phyloP scores from a whole-genome alignment of 2,888 invertebrate species.

The Rhagonycha fulva region DNA sequence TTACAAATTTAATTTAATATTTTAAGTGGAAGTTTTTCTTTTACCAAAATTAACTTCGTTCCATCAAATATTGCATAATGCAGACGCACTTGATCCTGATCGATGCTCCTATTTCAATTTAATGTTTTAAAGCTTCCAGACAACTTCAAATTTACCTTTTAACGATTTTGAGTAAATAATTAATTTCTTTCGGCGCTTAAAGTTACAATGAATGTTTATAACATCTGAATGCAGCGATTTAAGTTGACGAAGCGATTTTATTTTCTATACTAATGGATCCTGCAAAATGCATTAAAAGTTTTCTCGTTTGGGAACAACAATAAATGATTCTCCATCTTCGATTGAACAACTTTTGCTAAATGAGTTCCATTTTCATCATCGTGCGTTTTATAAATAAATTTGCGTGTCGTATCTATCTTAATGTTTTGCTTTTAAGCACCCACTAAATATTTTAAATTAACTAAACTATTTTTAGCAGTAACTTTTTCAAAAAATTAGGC shows the following conservation, averaged over 20 bases:
- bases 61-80: background rate
- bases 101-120: no score
- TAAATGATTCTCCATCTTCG: background rate
- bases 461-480: background rate
- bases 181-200: background rate
- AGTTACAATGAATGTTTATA: background rate
- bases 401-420: background rate
- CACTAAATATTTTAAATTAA: background rate
- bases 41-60: no score
- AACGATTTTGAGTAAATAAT: background rate
- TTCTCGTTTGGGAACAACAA: background rate
- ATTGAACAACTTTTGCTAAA: background rate
- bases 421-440: background rate
- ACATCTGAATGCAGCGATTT: background rate
- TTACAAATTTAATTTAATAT: background rate
- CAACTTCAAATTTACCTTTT: background rate
- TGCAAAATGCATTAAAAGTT: background rate
- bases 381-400: background rate
- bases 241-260: background rate
- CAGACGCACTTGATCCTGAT: background rate
- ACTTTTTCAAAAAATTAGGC: background rate
- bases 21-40: no score
- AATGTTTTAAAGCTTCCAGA: background rate
- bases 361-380: background rate
- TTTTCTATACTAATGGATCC: background rate